Evolutionary conservation across 35 echinoderm and acorn worm genomes (phyloP).

Genomic region (Heliocidaris tuberculata): DNA sequence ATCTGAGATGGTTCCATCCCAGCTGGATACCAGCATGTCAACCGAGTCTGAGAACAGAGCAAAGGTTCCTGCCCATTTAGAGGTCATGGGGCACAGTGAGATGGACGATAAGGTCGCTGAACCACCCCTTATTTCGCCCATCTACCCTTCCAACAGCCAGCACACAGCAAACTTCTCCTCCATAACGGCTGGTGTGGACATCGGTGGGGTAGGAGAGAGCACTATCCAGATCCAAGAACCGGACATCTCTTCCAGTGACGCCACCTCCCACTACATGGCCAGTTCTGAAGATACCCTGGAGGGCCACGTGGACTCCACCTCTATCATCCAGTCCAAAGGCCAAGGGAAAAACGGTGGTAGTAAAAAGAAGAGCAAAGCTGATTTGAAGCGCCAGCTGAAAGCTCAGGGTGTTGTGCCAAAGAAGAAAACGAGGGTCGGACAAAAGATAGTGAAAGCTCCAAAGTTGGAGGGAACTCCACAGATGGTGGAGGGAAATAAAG

Average conservation of each 20-base stretch:
- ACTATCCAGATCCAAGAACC: conserved; percentile 48
- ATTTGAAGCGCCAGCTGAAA: conserved; percentile 17
- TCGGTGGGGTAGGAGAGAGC: neutral
- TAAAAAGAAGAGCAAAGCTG: neutral
- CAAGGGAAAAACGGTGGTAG: neutral
- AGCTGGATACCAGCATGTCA: conserved; percentile 20
- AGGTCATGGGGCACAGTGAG: conserved; percentile 30
- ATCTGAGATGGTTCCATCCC: neutral
- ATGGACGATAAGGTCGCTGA: conserved; percentile 41
- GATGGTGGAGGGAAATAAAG: neutral
- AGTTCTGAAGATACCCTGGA: neutral
- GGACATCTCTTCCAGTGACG: conserved; percentile 56
- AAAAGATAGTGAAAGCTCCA: conserved; percentile 12
- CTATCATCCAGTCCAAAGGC: neutral
- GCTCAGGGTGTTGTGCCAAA: neutral
- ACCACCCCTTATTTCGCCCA: conserved; percentile 67
- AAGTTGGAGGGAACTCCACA: neutral
- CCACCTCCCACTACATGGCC: neutral
- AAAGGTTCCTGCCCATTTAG: conserved; percentile 52
- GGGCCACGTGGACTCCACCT: neutral
- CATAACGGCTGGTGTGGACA: neutral
- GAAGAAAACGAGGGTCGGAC: conserved; percentile 42
- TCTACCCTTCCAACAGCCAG: conserved; percentile 51
- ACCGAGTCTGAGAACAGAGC: conserved; percentile 42
- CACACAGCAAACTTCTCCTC: conserved; percentile 14